A percentile compares a stretch with the other conserved stretches of the same genome.
Conservation (phyloP, 2,113 vertebrate species). For the Engystomops pustulosus region DNA sequence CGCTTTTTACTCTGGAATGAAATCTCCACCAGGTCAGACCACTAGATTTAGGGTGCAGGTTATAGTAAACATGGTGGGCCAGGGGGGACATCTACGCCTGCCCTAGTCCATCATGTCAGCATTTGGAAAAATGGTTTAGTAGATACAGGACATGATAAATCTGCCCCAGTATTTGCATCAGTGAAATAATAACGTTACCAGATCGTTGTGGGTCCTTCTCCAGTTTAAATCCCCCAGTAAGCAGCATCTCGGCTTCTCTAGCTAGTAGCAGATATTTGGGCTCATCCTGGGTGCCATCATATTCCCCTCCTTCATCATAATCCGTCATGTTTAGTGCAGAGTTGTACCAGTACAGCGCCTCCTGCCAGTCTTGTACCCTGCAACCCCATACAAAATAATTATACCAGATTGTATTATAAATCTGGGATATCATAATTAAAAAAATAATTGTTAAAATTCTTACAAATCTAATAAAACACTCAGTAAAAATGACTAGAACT, state of each 20-base stretch:
- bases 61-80: no score
- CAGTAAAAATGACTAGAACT: no score
- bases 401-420: not conserved
- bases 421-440: not conserved
- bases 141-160: no score
- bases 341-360: conserved; percentile 88
- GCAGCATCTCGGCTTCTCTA: conserved; percentile 88
- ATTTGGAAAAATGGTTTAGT: no score
- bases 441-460: not conserved
- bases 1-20: no score
- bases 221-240: conserved; percentile 78
- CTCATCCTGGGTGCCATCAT: conserved; percentile 89
- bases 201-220: conserved; percentile 83
- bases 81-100: no score
- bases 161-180: no score
- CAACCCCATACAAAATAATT: not conserved
- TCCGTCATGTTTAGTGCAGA: conserved; percentile 85
- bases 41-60: no score
- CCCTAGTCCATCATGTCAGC: no score
- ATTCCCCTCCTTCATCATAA: conserved; percentile 93
- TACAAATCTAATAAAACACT: not conserved
- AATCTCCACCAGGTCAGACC: no score
- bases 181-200: conserved; percentile 71
- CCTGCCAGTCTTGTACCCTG: conserved; percentile 85
- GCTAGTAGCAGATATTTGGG: conserved; percentile 88